These are phyloP conservation scores for Dynastes tityus DNA, from an alignment of 2,888 invertebrate genomes.

Conservation along the genomic window DNA sequence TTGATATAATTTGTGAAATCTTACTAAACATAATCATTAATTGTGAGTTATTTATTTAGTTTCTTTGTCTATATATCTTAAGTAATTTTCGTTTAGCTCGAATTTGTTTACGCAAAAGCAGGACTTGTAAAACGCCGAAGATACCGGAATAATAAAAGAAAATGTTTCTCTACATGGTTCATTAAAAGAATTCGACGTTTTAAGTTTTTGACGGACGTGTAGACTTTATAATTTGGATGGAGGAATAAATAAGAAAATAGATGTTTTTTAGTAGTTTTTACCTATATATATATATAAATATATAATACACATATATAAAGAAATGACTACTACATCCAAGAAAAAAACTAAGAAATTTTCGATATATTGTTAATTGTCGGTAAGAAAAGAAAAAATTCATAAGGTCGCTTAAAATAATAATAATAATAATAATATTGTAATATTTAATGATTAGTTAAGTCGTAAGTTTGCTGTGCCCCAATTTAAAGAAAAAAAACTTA, in stretches of 20 bases:
- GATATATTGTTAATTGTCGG: constrained; percentile 46
- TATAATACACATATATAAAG: constrained; percentile 20
- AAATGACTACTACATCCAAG: constrained; percentile 26
- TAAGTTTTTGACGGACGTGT: constrained; percentile 31
- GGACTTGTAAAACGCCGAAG: constrained; percentile 59
- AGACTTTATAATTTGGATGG: constrained; percentile 28
- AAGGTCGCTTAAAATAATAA: constrained; percentile 55
- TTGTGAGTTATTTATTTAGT: constrained; percentile 48
- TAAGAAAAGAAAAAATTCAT: constrained; percentile 36
- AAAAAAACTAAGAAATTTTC: constrained; percentile 6
- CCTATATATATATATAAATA: constrained; percentile 28
- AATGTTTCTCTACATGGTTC: background rate
- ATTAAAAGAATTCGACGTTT: constrained; percentile 3
- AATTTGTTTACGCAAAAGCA: constrained; percentile 63
- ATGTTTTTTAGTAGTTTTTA: constrained; percentile 43
- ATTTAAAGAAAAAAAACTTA: constrained; percentile 62
- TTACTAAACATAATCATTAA: constrained; percentile 5
- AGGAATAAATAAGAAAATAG: constrained; percentile 33
- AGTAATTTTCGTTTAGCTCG: constrained; percentile 61
- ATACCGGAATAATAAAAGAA: constrained; percentile 20
- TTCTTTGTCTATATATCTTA: constrained; percentile 44
- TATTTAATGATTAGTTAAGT: constrained; percentile 50
- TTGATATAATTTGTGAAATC: background rate
- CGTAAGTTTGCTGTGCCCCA: constrained; percentile 69
- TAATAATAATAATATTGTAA: constrained; percentile 51